Conservation (phyloP, 2,113 vertebrate genomes). For the Salvelinus alpinus region DNA sequence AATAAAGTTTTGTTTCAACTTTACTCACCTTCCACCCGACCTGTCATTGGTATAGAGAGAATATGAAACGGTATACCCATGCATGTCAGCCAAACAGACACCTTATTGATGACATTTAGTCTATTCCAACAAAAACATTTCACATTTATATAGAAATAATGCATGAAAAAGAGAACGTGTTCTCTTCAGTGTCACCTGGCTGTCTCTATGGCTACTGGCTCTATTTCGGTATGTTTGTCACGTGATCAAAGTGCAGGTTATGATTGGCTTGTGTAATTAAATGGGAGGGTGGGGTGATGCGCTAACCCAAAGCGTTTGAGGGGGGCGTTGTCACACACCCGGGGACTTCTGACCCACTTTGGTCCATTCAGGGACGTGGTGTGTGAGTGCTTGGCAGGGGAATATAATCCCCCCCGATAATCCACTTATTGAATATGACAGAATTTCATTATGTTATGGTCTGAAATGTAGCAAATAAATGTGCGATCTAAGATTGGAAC, state of each 20-base stretch:
- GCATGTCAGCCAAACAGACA: not conserved
- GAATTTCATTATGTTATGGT: slow-evolving; percentile 61
- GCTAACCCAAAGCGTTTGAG: slow-evolving; percentile 45
- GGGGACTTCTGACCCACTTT: slow-evolving; percentile 68
- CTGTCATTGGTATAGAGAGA: slow-evolving; percentile 5
- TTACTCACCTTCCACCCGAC: slow-evolving; percentile 4
- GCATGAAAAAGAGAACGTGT: not conserved
- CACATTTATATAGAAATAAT: not conserved
- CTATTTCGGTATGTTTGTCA: slow-evolving; percentile 62
- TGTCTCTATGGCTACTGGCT: slow-evolving; percentile 24
- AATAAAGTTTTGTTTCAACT: not conserved
- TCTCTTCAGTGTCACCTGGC: not conserved
- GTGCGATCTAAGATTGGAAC: not conserved
- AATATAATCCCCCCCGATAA: slow-evolving; percentile 63
- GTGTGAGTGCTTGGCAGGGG: slow-evolving; percentile 45
- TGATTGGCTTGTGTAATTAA: slow-evolving; percentile 55
- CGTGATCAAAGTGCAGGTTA: slow-evolving; percentile 51
- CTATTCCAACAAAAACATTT: not conserved
- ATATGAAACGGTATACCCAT: not conserved
- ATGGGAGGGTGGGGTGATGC: slow-evolving; percentile 43
- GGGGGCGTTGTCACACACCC: slow-evolving; percentile 2
- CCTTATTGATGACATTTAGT: not conserved
- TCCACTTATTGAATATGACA: slow-evolving; percentile 59
- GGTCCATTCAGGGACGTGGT: slow-evolving; percentile 38
- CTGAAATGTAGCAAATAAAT: slow-evolving; percentile 21